phyloP scores from a whole-genome alignment of 2,113 vertebrate species.

The Chaetorhynchus papuensis region DNA sequence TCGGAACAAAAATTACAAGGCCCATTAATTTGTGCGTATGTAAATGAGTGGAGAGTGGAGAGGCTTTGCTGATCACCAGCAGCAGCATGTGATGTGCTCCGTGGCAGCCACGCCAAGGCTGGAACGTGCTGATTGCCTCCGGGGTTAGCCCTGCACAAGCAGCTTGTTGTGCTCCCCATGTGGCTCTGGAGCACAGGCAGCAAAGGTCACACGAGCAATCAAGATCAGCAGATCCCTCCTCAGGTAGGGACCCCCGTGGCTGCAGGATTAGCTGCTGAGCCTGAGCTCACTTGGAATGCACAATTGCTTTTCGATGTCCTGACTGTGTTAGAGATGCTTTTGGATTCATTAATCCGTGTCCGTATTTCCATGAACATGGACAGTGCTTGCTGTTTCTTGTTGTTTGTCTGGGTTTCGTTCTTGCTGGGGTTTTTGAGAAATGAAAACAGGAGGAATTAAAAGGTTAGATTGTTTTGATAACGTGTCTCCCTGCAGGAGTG shows the following conservation, averaged over 20 bases:
- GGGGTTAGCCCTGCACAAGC: slow-evolving; percentile 13
- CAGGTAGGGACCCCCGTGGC: slow-evolving; percentile 39
- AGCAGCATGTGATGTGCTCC: neutral
- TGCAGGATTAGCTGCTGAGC: slow-evolving; percentile 8
- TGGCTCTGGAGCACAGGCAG: slow-evolving; percentile 38
- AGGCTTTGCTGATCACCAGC: neutral
- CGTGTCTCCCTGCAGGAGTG: neutral
- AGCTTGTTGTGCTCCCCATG: slow-evolving; percentile 58
- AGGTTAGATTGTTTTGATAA: slow-evolving; percentile 12
- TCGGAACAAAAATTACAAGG: neutral
- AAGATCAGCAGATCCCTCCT: slow-evolving; percentile 25
- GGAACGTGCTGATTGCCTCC: slow-evolving; percentile 43
- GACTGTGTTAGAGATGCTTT: neutral
- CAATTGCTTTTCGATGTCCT: neutral
- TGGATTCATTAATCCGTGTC: neutral
- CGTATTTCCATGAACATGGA: neutral
- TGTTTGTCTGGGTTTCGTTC: neutral
- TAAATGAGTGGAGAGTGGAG: neutral
- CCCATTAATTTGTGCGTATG: slow-evolving; percentile 10
- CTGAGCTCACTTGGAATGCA: neutral
- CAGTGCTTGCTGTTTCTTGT: neutral
- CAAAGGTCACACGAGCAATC: slow-evolving; percentile 59
- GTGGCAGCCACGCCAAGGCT: neutral
- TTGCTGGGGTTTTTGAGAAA: neutral
- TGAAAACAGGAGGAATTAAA: neutral